These are phyloP conservation scores for Syrmaticus mikado DNA, from an alignment of 2,113 vertebrate species.

Conservation along the genomic window DNA sequence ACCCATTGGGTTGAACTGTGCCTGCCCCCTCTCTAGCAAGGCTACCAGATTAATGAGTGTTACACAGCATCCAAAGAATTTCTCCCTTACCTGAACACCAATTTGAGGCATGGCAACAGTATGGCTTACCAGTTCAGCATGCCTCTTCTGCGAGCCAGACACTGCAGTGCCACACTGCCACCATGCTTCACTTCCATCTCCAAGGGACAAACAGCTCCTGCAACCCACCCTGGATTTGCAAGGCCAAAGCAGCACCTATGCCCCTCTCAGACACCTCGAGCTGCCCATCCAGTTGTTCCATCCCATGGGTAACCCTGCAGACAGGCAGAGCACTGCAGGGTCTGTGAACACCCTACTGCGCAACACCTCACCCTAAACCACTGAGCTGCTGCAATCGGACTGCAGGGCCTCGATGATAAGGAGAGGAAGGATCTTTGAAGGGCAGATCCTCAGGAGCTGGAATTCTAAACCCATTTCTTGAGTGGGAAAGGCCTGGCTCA, in stretches of 20 bases:
- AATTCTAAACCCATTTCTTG: constrained; percentile 47
- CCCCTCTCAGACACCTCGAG: background rate
- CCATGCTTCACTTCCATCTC: background rate
- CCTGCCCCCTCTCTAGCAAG: background rate
- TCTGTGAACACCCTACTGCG: background rate
- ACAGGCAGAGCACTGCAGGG: background rate
- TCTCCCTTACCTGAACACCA: background rate
- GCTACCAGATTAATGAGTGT: no score
- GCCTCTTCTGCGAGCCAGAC: background rate
- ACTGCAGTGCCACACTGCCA: background rate
- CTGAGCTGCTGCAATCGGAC: background rate
- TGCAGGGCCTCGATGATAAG: background rate
- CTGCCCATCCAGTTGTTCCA: background rate
- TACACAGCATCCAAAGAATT: background rate
- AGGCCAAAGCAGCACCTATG: background rate
- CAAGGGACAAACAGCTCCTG: background rate
- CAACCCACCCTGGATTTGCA: background rate
- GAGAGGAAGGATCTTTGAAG: background rate
- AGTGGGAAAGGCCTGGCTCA: constrained; percentile 43
- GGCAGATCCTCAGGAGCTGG: background rate
- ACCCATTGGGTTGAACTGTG: background rate
- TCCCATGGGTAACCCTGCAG: fast-evolving
- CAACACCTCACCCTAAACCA: background rate
- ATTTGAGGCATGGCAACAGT: background rate
- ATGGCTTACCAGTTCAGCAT: background rate